Conservation (phyloP, 2,797 vertebrate species). For the Lindbergichthys nudifrons region DNA sequence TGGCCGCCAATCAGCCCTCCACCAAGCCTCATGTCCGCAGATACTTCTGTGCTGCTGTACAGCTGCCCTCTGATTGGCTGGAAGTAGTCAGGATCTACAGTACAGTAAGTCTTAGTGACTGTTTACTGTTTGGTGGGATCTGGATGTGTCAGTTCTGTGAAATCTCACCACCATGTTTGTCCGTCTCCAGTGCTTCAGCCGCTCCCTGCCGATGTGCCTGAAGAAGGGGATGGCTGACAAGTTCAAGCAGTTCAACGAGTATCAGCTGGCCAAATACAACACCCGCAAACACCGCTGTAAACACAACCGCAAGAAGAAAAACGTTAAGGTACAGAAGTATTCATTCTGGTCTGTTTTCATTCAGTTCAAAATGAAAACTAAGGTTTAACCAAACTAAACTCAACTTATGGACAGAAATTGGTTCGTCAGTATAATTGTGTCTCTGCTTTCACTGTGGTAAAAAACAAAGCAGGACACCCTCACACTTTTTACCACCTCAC, state of each 20-base stretch:
- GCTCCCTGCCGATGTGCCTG: constrained; percentile 86
- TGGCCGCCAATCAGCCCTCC: constrained; percentile 82
- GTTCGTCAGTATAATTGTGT: not conserved
- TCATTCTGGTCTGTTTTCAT: not conserved
- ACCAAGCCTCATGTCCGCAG: constrained; percentile 87
- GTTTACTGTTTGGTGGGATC: not conserved
- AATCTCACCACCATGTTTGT: not conserved
- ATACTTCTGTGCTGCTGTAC: constrained; percentile 88
- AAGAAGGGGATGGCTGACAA: constrained; percentile 88
- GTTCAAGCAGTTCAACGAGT: constrained; percentile 91
- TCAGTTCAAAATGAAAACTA: not conserved
- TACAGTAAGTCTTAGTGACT: constrained; percentile 60
- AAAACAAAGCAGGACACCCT: not conserved
- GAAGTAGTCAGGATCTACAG: constrained; percentile 87
- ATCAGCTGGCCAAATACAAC: constrained; percentile 94
- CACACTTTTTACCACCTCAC: not conserved
- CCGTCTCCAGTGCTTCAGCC: constrained; percentile 83
- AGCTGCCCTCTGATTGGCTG: constrained; percentile 93
- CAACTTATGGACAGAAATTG: not conserved
- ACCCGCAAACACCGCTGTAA: constrained; percentile 89
- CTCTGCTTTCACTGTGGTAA: not conserved
- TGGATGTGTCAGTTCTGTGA: not conserved
- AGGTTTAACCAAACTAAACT: not conserved
- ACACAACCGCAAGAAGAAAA: constrained; percentile 63
- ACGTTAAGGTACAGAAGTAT: constrained; percentile 57